Conservation (phyloP, 2,113 vertebrate genomes). For the Erythrocercus mccallii region DNA sequence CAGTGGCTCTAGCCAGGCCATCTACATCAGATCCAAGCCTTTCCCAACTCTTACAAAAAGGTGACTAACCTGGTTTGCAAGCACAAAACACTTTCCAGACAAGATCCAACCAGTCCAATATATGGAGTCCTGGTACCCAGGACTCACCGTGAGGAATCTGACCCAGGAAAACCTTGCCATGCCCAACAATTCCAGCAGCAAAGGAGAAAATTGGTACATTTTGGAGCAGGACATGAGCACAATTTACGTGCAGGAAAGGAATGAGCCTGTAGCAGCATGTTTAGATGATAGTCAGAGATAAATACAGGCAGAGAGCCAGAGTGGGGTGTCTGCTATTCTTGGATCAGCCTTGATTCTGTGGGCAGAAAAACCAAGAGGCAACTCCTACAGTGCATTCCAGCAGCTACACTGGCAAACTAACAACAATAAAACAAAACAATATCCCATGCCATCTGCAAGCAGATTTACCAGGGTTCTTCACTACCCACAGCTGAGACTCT, state of each 20-base stretch:
- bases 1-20: not conserved
- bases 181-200: not conserved
- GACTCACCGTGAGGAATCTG: not conserved
- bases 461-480: not conserved
- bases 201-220: not conserved
- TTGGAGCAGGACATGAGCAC: not conserved
- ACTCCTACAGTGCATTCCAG: not conserved
- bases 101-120: not conserved
- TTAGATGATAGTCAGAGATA: not conserved
- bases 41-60: not conserved
- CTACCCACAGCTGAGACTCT: not conserved
- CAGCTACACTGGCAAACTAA: not conserved
- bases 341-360: not conserved
- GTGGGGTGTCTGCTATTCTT: not conserved
- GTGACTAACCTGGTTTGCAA: not conserved
- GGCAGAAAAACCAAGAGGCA: not conserved
- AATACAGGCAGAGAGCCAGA: not conserved
- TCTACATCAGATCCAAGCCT: not conserved
- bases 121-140: not conserved
- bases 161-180: not conserved
- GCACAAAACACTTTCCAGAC: not conserved
- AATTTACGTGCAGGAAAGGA: not conserved
- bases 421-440: not conserved
- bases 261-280: not conserved
- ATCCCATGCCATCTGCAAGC: not conserved